phyloP scores from a whole-genome alignment of 2,888 invertebrate species.

The Folsomia manolachei region DNA sequence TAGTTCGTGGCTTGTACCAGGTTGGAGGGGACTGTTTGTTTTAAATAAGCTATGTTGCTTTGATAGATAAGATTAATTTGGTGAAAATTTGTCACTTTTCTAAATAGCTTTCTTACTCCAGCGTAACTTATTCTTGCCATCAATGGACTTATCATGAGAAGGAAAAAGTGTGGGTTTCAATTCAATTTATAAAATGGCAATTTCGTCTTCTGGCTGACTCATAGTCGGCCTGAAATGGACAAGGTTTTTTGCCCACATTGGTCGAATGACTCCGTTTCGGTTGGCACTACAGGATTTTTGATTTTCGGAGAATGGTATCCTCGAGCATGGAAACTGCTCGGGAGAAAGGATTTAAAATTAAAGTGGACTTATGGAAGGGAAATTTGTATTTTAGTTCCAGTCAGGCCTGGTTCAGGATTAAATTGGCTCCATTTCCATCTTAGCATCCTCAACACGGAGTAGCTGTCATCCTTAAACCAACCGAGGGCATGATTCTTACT shows the following conservation, averaged over 20 bases:
- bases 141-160: too few relatives aligned
- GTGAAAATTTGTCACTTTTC: slow-evolving; percentile 5
- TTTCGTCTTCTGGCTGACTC: too few relatives aligned
- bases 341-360: neutral
- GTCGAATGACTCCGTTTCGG: neutral
- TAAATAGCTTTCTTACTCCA: neutral
- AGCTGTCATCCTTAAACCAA: neutral
- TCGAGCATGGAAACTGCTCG: neutral
- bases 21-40: too few relatives aligned
- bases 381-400: neutral
- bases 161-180: too few relatives aligned
- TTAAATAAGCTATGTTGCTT: too few relatives aligned
- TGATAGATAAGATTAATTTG: neutral
- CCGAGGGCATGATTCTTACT: neutral
- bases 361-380: neutral
- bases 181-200: too few relatives aligned
- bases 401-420: neutral
- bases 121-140: too few relatives aligned
- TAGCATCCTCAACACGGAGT: too few relatives aligned
- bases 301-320: neutral
- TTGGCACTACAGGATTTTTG: neutral
- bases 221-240: too few relatives aligned
- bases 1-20: too few relatives aligned
- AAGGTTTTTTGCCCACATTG: too few relatives aligned
- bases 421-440: neutral